Evolutionary conservation across 2,888 invertebrate genomes (phyloP).

Genomic region (Catocala nupta): DNA sequence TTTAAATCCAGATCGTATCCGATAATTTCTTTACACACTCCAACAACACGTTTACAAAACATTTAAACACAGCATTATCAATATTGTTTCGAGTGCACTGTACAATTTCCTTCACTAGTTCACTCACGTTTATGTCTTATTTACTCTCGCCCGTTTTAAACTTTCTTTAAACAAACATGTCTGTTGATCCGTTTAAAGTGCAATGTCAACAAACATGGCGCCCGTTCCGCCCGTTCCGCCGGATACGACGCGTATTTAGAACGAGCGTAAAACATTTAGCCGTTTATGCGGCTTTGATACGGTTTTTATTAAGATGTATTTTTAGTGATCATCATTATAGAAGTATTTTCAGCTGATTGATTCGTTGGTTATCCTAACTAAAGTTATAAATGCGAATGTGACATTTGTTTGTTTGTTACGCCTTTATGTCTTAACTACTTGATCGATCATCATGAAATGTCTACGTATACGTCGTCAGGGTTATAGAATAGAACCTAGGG

Average conservation of each 20-base stretch:
- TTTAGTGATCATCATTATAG: no score
- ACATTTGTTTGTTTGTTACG: no score
- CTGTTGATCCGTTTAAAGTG: conserved; percentile 3
- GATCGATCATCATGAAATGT: no score
- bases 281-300: not conserved
- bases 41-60: no score
- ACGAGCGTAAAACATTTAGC: conserved; percentile 1
- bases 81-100: not conserved
- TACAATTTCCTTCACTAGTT: conserved; percentile 10
- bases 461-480: no score
- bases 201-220: conserved; percentile 8
- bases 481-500: no score
- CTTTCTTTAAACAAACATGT: conserved; percentile 15
- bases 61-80: not conserved
- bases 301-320: not conserved
- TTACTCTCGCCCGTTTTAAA: conserved; percentile 3
- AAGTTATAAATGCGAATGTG: no score
- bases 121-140: conserved; percentile 14
- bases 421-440: no score
- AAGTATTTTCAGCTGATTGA: no score
- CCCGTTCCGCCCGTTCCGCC: not conserved
- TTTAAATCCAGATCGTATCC: no score
- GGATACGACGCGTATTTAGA: conserved; percentile 7
- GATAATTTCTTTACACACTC: not conserved
- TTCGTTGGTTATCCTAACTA: no score